Evolutionary conservation across 2,888 invertebrate genomes (phyloP), one percentile per base, ranked within the genome.

Genomic region (Sthenelais limicola): DNA sequence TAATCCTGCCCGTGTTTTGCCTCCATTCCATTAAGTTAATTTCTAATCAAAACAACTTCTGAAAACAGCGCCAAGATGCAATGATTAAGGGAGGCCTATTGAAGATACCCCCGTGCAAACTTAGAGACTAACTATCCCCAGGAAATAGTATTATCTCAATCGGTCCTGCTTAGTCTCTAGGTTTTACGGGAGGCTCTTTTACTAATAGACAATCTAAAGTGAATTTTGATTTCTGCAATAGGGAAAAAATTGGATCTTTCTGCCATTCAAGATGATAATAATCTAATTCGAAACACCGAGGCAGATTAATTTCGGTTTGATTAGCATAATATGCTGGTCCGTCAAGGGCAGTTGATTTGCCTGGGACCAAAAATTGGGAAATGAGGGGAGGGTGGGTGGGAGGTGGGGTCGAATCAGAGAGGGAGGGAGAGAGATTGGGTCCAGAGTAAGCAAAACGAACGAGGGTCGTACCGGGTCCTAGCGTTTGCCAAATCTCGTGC

Each of bases 11-110:
- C 24, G 9, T 51, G 51, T 62, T 62, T 62, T 62, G 62, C 43
- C 62, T 62, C 43, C 62, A 62, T 62, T 62, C 62, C 62, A 62
- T 62, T 62, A 62, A 62, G 62, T 62, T 62, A 62, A 62, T 62
- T 62, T 62, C 62, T 35, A 62, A 62, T 62, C 62, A 62, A 62
- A 62, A 62, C 62, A 62, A 62, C 62, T 62, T 62, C 62, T 38
- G 38, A 62, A 38, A 62, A 43, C 35, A 28, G 9, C 38, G 32
- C 18, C 32, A 7, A 32, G 18, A 30, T 33, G 18, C n/a, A 56
- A 33, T 56, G 56, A 56, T 56, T 56, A 56, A 56, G 18, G 56
- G n/a, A 12, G 43, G 49, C 32, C 32, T 30, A 33, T 56, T 32
- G 21, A 7, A 18, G 2, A 56, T 9, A 30, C 56, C 30, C 56